Percentiles rank a stretch among this genome's conserved stretches.
Evolutionary conservation across 2,888 invertebrate species (phyloP).

Genomic region (Taphrorychus bicolor): DNA sequence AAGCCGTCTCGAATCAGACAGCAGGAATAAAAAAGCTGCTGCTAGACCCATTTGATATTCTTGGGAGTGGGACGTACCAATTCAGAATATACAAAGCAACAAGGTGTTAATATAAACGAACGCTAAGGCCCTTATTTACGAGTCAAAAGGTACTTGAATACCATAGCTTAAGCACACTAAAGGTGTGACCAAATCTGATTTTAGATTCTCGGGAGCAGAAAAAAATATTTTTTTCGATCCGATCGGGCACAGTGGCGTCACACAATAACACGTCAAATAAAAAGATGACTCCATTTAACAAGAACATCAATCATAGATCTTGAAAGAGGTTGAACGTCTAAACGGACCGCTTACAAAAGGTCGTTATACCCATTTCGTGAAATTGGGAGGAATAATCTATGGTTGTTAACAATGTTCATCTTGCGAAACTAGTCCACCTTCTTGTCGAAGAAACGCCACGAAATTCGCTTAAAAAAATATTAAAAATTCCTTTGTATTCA

Average conservation of each 20-base stretch:
- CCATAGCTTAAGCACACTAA: conserved; percentile 26
- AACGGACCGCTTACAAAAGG: not conserved
- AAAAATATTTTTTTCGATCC: not conserved
- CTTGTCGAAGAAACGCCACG: not conserved
- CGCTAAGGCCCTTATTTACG: conserved; percentile 34
- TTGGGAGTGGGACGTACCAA: conserved; percentile 22
- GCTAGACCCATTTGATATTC: not conserved
- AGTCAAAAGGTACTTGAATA: conserved; percentile 17
- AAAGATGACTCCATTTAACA: not conserved
- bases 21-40: not conserved
- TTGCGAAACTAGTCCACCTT: conserved; percentile 19
- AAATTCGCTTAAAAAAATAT: conserved; percentile 1
- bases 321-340: not conserved
- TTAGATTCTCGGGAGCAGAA: conserved; percentile 27
- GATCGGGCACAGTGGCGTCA: not conserved
- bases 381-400: conserved; percentile 15
- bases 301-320: conserved; percentile 3
- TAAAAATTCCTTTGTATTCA: conserved; percentile 28
- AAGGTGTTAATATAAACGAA: conserved; percentile 31
- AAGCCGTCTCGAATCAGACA: not conserved
- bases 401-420: not conserved
- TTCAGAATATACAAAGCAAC: conserved; percentile 29
- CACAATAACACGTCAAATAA: not conserved
- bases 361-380: not conserved
- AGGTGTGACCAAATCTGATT: conserved; percentile 32